Evolutionary conservation across 2,888 invertebrate genomes (phyloP), one percentile per base, ranked within the genome.

Genomic region (Sesia apiformis): DNA sequence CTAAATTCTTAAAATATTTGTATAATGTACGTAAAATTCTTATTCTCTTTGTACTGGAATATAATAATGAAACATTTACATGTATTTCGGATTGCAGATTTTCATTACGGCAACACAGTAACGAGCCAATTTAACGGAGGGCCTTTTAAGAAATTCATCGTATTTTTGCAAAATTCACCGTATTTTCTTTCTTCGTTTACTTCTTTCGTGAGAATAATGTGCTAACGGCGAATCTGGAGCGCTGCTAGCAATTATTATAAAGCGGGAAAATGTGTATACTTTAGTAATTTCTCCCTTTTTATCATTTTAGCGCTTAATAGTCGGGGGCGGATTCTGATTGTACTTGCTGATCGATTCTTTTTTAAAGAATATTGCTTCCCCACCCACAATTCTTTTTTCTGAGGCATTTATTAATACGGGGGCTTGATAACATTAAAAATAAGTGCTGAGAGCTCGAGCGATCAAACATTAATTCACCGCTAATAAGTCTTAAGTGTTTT

Each of bases 41-140:
- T 23, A 23, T 23, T 2, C 23, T 23, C 23, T 23, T 23, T 23
- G 23, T 23, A 23, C 23, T 23, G 1, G 23, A 23, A 46, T 46
- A 8, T 8, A 46, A 46, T 46, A 46, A 46, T 23, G 5, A 5
- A 38, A 50, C 50, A 50, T 50, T 50, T 23, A 53, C 8, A 52
- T 54, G 7, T 51, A 42, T 4, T 51, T 38, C 54, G 55, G 57
- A 57, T 56, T 55, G 61, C 58, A 65, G 62, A 46, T 39, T 66
- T 65, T 69, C 66, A 66, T 71, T 66, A 63, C 60, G 53, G 56
- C 58, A 38, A 38, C 7, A 50, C 56, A 40, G 60, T 71, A 71
- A 69, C 67, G 67, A 72, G 67, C 66, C 69, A 72, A 74, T 72
- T 72, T 69, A 62, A 67, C 67, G 63, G 57, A 71, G 67, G 64